A percentile compares a stretch with the other conserved stretches of the same genome.
Conservation (phyloP, 2,113 vertebrate genomes). For the Corvus cornix region DNA sequence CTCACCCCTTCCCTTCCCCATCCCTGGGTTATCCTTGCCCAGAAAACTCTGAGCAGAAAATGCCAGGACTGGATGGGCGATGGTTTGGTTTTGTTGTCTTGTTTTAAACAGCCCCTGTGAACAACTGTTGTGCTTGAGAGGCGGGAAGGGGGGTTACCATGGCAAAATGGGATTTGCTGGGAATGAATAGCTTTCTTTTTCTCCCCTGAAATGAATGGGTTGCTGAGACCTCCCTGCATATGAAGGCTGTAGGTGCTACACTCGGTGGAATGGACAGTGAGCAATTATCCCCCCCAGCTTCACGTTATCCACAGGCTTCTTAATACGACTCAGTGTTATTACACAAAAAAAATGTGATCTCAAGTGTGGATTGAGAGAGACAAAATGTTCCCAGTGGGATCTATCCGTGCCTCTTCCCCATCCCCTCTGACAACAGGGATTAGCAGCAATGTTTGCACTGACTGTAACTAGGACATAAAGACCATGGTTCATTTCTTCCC, state of each 20-base stretch:
- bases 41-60: not conserved
- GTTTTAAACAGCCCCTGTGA: conserved; percentile 24
- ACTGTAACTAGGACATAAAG: conserved; percentile 63
- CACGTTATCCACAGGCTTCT: conserved; percentile 7
- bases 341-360: conserved; percentile 16
- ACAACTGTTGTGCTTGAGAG: not conserved
- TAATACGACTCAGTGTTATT: conserved; percentile 35
- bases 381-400: conserved; percentile 58
- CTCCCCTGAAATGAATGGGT: conserved; percentile 43
- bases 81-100: conserved; percentile 15
- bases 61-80: not conserved
- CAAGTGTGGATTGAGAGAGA: conserved; percentile 38
- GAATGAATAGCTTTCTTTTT: conserved; percentile 64
- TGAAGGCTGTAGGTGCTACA: not conserved
- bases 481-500: conserved; percentile 58
- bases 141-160: conserved; percentile 56
- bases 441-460: conserved; percentile 56
- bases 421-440: conserved; percentile 43
- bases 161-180: conserved; percentile 64
- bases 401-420: not conserved
- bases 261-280: not conserved
- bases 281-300: not conserved
- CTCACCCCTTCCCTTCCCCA: not conserved
- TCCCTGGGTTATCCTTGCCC: not conserved
- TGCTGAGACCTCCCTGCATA: conserved; percentile 59